Percentiles rank a stretch among this genome's conserved stretches.
Conservation (phyloP, 2,888 invertebrate species). For the Temnothorax rugatulus region DNA sequence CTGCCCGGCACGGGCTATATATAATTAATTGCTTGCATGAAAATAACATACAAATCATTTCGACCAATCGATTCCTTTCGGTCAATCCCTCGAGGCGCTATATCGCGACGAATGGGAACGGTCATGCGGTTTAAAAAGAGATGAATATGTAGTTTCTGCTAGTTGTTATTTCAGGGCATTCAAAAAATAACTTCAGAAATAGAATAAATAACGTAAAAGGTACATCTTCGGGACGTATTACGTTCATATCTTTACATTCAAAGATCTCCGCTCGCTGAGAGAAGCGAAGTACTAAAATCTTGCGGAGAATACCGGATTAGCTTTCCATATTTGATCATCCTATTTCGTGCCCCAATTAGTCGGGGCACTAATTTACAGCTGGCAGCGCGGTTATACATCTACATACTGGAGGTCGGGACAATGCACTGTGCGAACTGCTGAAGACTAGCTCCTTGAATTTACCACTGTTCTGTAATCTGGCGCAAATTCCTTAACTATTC, state of each 20-base stretch:
- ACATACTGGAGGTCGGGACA: slow-evolving; percentile 50
- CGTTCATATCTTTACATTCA: background rate
- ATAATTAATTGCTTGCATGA: slow-evolving; percentile 49
- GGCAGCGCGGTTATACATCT: slow-evolving; percentile 48
- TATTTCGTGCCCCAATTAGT: slow-evolving; percentile 58
- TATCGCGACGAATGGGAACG: background rate
- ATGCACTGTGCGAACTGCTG: slow-evolving; percentile 44
- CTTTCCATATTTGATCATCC: slow-evolving; percentile 57
- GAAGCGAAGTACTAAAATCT: slow-evolving; percentile 49
- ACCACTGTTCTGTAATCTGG: slow-evolving; percentile 41
- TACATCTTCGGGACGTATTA: background rate
- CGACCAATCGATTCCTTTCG: slow-evolving; percentile 25
- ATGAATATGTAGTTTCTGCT: background rate
- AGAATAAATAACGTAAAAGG: background rate
- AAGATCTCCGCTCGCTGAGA: slow-evolving; percentile 27
- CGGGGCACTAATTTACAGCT: slow-evolving; percentile 55
- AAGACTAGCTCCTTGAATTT: slow-evolving; percentile 53
- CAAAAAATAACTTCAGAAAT: background rate
- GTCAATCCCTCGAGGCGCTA: background rate
- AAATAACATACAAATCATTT: slow-evolving; percentile 21
- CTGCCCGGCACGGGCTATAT: slow-evolving; percentile 32
- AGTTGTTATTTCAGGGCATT: background rate
- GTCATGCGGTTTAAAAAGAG: background rate
- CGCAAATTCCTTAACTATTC: slow-evolving; percentile 52
- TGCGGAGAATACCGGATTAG: slow-evolving; percentile 54